Evolutionary conservation across 2,888 invertebrate genomes (phyloP).

Genomic region (Candidula unifasciata): DNA sequence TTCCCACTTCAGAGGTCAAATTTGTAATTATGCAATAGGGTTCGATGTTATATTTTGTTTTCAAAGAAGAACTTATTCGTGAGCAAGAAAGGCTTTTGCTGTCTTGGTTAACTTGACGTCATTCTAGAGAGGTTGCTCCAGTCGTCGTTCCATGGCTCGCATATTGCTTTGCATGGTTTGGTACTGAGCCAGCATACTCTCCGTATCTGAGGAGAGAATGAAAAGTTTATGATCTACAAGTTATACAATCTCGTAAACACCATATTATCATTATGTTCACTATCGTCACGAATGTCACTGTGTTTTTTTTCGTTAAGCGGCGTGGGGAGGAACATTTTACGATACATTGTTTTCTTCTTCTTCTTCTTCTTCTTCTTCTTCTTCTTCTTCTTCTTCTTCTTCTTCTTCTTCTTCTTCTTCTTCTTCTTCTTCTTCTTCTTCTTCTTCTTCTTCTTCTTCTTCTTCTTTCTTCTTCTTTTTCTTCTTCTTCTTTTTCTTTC

Average conservation of each 20-base stretch:
- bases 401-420: background rate
- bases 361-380: background rate
- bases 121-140: constrained; percentile 38
- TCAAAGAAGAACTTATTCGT: no score
- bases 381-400: background rate
- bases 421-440: background rate
- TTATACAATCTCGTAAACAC: no score
- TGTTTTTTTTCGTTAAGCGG: background rate
- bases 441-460: background rate
- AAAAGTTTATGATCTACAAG: background rate
- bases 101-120: no score
- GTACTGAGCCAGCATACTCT: constrained; percentile 43
- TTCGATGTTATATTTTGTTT: no score
- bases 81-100: no score
- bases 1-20: no score
- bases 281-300: no score
- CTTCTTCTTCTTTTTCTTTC: background rate
- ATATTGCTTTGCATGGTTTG: constrained; percentile 41
- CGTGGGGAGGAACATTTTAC: no score
- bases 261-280: no score
- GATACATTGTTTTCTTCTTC: no score
- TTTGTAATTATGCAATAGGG: no score
- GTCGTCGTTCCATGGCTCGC: constrained; percentile 42
- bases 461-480: background rate
- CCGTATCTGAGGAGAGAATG: constrained; percentile 28